Percentiles rank a stretch among this genome's conserved stretches.
phyloP scores from a whole-genome alignment of 2,113 vertebrate species.

The Urocitellus parryii region DNA sequence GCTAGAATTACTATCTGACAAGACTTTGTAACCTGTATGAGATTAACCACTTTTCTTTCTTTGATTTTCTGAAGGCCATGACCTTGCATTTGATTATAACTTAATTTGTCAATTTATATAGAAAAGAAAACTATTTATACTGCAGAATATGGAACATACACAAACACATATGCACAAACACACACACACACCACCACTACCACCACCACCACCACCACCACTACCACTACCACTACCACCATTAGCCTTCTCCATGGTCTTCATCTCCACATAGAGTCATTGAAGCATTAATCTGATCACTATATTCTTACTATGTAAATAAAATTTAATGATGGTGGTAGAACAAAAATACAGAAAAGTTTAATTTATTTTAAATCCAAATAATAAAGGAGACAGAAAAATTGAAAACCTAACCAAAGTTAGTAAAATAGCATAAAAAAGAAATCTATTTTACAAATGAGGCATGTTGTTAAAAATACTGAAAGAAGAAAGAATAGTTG shows the following conservation, averaged over 20 bases:
- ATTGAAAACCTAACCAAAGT: constrained; percentile 1
- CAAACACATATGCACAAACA: neutral
- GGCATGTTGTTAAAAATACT: constrained; percentile 27
- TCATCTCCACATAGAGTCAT: neutral
- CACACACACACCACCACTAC: neutral
- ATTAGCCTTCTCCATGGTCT: neutral
- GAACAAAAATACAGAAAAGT: constrained; percentile 6
- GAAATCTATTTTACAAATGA: constrained; percentile 32
- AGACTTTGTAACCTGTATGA: neutral
- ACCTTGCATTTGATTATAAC: constrained; percentile 11
- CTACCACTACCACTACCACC: too few species aligned
- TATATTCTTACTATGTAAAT: neutral
- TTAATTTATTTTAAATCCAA: constrained; percentile 22
- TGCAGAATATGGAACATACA: neutral
- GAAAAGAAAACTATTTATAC: neutral
- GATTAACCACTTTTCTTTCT: neutral
- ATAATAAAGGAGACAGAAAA: neutral
- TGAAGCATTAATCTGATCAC: neutral
- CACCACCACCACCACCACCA: neutral
- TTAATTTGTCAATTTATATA: constrained; percentile 1
- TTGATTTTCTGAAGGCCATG: constrained; percentile 35
- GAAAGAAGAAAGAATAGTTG: neutral
- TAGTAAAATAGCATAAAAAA: neutral
- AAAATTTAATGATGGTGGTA: constrained; percentile 15
- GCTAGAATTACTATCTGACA: neutral